Conservation (phyloP, 30 jellyfish, hydroid and myxozoan species). For the Hydractinia symbiolongicarpus region DNA sequence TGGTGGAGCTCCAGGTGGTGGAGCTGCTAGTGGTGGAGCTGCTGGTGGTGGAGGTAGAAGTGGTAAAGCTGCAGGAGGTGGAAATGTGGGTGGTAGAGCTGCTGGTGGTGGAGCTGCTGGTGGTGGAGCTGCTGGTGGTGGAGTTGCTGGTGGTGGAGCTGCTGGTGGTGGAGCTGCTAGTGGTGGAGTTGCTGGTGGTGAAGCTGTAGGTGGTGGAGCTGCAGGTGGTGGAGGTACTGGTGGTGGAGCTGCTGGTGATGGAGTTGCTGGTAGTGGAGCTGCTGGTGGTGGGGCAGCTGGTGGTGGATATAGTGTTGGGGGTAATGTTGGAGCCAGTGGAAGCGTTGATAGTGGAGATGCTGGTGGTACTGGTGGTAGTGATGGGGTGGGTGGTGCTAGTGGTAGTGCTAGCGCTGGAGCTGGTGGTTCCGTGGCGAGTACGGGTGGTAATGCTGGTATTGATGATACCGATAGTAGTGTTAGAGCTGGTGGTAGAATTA, state of each 20-base stretch:
- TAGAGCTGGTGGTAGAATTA: neutral
- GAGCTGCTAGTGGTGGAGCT: neutral
- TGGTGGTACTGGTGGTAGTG: conserved; percentile 16
- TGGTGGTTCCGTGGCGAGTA: neutral
- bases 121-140: conserved; percentile 23
- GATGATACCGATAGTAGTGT: neutral
- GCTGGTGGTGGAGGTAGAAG: neutral
- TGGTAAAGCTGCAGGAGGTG: conserved; percentile 10
- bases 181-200: conserved; percentile 10
- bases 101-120: neutral
- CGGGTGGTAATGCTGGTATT: neutral
- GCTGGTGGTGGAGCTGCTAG: conserved; percentile 19
- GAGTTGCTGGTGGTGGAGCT: conserved; percentile 36
- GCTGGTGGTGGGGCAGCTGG: conserved; percentile 25
- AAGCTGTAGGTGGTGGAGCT: conserved; percentile 31
- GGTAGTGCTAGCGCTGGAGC: neutral
- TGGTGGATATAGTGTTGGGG: conserved; percentile 9
- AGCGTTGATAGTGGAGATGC: conserved; percentile 27
- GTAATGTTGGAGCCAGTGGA: conserved; percentile 12
- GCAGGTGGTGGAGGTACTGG: conserved; percentile 25
- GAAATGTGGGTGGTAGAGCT: neutral
- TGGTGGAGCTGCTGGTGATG: conserved; percentile 25
- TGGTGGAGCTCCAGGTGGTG: neutral
- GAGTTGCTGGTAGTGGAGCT: neutral
- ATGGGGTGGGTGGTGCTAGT: too few relatives aligned